phyloP scores from a whole-genome alignment of 2,888 invertebrate genomes.

The Acleris emargana region DNA sequence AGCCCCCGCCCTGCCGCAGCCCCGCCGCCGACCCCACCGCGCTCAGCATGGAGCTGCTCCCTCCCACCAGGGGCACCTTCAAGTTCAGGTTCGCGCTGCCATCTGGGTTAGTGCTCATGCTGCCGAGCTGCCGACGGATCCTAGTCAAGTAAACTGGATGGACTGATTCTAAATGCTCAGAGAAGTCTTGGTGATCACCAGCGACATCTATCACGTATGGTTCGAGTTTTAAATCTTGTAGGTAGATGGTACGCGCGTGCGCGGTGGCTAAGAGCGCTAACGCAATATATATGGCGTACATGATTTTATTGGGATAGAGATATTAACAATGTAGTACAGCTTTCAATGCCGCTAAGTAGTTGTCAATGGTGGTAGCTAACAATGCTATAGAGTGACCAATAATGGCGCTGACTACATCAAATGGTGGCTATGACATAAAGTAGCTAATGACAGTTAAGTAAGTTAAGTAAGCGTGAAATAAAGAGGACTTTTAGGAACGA shows the following conservation, averaged over 20 bases:
- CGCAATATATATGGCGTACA: background rate
- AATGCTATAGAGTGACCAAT: background rate
- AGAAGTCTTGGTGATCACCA: slow-evolving; percentile 3
- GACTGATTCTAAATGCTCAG: slow-evolving; percentile 4
- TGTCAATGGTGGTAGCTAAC: no score
- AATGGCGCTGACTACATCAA: background rate
- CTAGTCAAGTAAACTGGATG: slow-evolving; percentile 23
- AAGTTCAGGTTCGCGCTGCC: slow-evolving; percentile 35
- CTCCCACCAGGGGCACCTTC: slow-evolving; percentile 38
- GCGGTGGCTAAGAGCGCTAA: slow-evolving; percentile 12
- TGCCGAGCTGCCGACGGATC: slow-evolving; percentile 32
- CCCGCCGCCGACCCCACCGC: slow-evolving; percentile 36
- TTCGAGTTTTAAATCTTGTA: slow-evolving; percentile 3
- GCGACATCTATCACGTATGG: slow-evolving; percentile 1
- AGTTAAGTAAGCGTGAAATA: no score
- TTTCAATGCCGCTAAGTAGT: no score
- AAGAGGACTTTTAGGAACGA: background rate
- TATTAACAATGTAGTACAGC: background rate
- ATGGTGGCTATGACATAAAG: background rate
- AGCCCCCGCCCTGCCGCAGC: slow-evolving; percentile 25
- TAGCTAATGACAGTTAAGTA: no score
- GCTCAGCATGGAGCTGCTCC: slow-evolving; percentile 37
- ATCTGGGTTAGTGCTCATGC: slow-evolving; percentile 39
- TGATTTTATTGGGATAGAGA: background rate
- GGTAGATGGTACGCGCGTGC: slow-evolving; percentile 7